These are phyloP conservation scores for Alca torda DNA, from an alignment of 2,797 vertebrate species.

Conservation along the genomic window DNA sequence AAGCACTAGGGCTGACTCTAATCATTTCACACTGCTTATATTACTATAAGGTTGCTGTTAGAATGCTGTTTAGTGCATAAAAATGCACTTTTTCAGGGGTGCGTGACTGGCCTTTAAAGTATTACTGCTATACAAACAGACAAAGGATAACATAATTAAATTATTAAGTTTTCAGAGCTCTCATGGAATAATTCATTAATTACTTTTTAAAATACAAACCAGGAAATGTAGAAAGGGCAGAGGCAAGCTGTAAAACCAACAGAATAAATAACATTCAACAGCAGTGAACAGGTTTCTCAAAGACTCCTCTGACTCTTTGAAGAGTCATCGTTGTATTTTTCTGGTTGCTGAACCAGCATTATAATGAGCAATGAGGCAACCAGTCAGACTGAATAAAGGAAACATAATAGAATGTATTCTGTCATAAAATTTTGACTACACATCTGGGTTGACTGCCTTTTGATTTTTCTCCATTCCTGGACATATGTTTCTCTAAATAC, in stretches of 20 bases:
- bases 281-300: background rate
- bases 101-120: background rate
- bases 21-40: background rate
- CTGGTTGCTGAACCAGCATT: constrained; percentile 12
- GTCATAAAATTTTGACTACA: constrained; percentile 39
- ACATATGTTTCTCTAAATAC: constrained; percentile 44
- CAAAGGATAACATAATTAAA: background rate
- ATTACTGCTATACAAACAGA: background rate
- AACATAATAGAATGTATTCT: background rate
- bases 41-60: background rate
- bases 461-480: constrained; percentile 21
- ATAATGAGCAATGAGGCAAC: background rate
- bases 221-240: background rate
- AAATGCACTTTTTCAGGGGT: background rate
- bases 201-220: background rate
- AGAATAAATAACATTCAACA: background rate
- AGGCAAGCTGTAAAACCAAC: background rate
- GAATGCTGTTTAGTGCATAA: background rate
- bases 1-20: background rate
- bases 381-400: constrained; percentile 18
- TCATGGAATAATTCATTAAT: background rate
- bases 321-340: background rate
- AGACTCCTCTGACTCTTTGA: background rate
- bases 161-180: background rate
- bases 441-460: constrained; percentile 50